Conservation (phyloP, 2,797 vertebrate genomes). For the Eulemur coronatus region DNA sequence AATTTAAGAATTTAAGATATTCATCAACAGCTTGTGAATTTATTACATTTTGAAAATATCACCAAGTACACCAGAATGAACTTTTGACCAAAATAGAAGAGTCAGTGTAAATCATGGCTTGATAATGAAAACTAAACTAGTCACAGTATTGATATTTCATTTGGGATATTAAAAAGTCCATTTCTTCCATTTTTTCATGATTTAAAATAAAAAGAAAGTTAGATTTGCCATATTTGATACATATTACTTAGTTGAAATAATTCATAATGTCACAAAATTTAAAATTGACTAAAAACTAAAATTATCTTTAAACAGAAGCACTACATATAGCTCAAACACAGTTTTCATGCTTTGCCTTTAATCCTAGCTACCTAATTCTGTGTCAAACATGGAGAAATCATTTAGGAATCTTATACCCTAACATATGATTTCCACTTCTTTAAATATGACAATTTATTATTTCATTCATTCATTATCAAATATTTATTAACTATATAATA, state of each 20-base stretch:
- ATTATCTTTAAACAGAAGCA: background rate
- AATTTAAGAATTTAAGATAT: background rate
- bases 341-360: background rate
- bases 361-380: background rate
- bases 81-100: background rate
- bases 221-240: background rate
- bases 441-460: background rate
- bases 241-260: background rate
- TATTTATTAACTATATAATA: background rate
- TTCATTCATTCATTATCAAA: background rate
- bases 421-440: background rate
- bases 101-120: background rate
- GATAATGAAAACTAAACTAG: background rate
- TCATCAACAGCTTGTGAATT: background rate
- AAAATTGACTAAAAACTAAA: background rate
- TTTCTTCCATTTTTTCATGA: background rate
- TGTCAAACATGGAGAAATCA: background rate
- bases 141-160: background rate
- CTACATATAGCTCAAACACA: background rate
- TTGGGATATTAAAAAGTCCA: background rate
- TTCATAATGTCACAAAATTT: background rate
- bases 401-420: background rate
- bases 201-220: background rate
- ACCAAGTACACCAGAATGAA: background rate
- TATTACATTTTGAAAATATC: background rate